Base-by-base conservation (phyloP, 2,113 vertebrate genomes). In the Plectropomus leopardus region DNA sequence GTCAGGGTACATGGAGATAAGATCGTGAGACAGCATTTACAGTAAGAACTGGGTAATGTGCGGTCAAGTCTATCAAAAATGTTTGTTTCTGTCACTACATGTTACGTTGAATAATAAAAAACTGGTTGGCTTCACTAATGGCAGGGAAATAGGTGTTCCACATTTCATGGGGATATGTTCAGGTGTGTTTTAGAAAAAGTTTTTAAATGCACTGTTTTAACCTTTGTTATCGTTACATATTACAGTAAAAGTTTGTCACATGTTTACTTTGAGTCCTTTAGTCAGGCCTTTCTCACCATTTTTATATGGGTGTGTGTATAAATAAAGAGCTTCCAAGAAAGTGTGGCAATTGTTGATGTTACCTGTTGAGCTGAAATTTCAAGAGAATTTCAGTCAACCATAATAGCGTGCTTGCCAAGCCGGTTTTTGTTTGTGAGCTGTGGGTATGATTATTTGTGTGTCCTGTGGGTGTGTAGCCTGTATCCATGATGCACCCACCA, bases 341-440 rank as follows among this genome's bases (percentile, higher is more conserved):
- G 24, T 2, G 11, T 13, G 54, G 51, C 26, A 11, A 26, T 0
- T 6, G 4, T 1, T 24, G 14, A 1, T 36, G 42, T 14, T 10
- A n/a, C 0, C 13, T 28, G 21, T 8, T 48, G 8, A 9, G 5
- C 5, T 7, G 32, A 24, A 42, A 21, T 51, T 45, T 15, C 19
- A 30, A 0, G 2, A 19, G 1, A 53, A 4, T 40, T 28, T 8
- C 7, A 40, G 7, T 7, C 2, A 26, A 28, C 2, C 21, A 23
- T 1, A 0, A 23, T 1, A 0, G 51, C 11, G 2, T 30, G 5
- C 44, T 50, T 36, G 50, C 40, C 30, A 36, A 24, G 24, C 71
- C 11, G 2, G 84, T 75, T 70, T 68, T 45, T 9, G 15, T 60
- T 47, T 40, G 5, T 40, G 42, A 4, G 0, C 14, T 32, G 9